Base-by-base conservation (phyloP, 2,797 vertebrate genomes). In the Poecilia wingei region DNA sequence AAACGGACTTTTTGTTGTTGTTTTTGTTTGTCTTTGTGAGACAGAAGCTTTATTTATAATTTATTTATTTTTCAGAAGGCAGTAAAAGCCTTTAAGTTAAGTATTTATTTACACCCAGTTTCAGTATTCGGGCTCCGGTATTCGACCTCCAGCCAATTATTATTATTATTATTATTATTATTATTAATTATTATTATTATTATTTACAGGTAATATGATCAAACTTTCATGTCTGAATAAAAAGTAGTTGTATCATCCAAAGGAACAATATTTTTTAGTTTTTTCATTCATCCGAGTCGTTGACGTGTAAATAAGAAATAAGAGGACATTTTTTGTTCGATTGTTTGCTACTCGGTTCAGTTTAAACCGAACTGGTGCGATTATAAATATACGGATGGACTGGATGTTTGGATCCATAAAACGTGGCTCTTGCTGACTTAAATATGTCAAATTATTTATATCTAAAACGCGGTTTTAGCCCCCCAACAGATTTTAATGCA, bases 261-360 rank as follows among this genome's bases (percentile, higher is more conserved):
- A 86, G 51, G 75, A 81, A 86, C 64, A 43, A 76, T 36, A n/a
- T 41, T 31, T 75, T 70, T 72, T 88, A 80, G 75, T 82, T 39
- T 83, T 43, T 53, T 77, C 70, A 71, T 75, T 41, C 79, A 81
- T 47, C 66, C 53, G 84, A 82, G 76, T 84, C 82, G 89, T 76
- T 61, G 85, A 84, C 82, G 72, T 96, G 95, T 96, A 96, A 92
- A 96, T 96, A 96, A 94, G 93, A 95, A 94, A 94, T 76, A 83
- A 87, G 74, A 81, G 75, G 76, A 84, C 47, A 85, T 78, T 83
- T 84, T 81, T 79, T 43, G 12, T 89, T 83, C 84, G 36, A 68
- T 82, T 86, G 82, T 90, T 84, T 84, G 25, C 49, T 83, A 85
- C 81, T 51, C 86, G 90, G 91, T 92, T 84, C 89, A 90, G 75